Evolutionary conservation across 2,888 invertebrate genomes (phyloP).

Genomic region (Archips xylosteana): DNA sequence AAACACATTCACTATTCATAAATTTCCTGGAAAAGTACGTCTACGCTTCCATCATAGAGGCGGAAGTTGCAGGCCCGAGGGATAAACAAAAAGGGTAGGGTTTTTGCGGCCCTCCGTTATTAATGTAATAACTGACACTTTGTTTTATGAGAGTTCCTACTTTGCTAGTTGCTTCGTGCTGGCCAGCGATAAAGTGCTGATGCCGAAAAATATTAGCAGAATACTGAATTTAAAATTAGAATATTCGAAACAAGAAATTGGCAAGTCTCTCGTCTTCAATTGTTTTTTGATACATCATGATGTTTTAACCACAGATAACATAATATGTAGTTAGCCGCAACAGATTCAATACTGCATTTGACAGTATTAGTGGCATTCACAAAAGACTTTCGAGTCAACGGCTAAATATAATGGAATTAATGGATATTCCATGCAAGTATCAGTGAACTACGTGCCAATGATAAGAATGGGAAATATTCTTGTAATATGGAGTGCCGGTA

Average conservation of each 20-base stretch:
- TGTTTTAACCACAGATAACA: background rate
- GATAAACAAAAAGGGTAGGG: slow-evolving; percentile 78
- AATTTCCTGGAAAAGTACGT: slow-evolving; percentile 41
- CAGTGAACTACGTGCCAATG: too few relatives aligned
- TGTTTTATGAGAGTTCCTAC: slow-evolving; percentile 80
- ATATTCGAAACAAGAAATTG: background rate
- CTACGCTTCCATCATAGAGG: slow-evolving; percentile 61
- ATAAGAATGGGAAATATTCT: too few relatives aligned
- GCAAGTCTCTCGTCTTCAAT: background rate
- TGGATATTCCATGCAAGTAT: too few relatives aligned
- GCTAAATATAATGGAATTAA: too few relatives aligned
- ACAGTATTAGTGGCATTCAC: too few relatives aligned
- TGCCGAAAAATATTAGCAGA: slow-evolving; percentile 21
- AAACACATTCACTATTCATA: slow-evolving; percentile 42
- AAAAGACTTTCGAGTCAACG: too few relatives aligned
- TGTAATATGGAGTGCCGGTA: too few relatives aligned
- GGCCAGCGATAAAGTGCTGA: slow-evolving; percentile 44
- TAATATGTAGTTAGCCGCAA: background rate
- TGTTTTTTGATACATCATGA: background rate
- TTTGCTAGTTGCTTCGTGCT: slow-evolving; percentile 66
- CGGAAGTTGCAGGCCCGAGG: slow-evolving; percentile 61
- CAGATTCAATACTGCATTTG: too few relatives aligned
- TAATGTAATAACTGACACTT: slow-evolving; percentile 84
- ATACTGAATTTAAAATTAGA: background rate
- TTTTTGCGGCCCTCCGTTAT: slow-evolving; percentile 75